Conservation (phyloP, 1,140 invertebrate genomes). For the Caerostris extrusa region DNA sequence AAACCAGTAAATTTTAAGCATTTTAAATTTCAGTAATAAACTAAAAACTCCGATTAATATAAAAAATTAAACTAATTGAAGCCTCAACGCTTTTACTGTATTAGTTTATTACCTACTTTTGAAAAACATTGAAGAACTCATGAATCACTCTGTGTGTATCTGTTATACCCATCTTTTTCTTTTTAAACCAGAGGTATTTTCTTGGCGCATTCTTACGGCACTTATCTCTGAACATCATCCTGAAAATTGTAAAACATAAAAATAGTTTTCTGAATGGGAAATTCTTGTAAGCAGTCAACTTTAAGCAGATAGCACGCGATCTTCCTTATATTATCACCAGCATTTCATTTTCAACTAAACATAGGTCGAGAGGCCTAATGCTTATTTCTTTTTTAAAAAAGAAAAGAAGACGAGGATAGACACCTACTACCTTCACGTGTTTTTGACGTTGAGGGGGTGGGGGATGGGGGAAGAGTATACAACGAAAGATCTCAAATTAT, state of each 20-base stretch:
- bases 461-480: neutral
- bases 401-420: neutral
- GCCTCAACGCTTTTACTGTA: too few relatives aligned
- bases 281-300: slow-evolving; percentile 35
- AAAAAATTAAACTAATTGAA: too few relatives aligned
- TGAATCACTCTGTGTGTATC: neutral
- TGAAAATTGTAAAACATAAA: slow-evolving; percentile 27
- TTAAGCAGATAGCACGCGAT: slow-evolving; percentile 1
- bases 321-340: slow-evolving; percentile 20
- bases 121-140: neutral
- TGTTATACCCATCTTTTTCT: neutral
- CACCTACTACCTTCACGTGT: slow-evolving; percentile 42
- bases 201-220: neutral
- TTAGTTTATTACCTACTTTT: neutral
- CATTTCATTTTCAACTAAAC: slow-evolving; percentile 54
- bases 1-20: too few relatives aligned
- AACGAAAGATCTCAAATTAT: slow-evolving; percentile 38
- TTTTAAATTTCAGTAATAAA: too few relatives aligned
- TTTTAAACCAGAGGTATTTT: neutral
- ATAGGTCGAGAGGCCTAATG: neutral
- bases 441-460: neutral
- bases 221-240: neutral
- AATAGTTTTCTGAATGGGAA: slow-evolving; percentile 38
- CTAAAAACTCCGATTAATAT: too few relatives aligned
- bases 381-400: neutral